Evolutionary conservation across 2,113 vertebrate genomes (phyloP).

Genomic region (Hypomesus transpacificus): DNA sequence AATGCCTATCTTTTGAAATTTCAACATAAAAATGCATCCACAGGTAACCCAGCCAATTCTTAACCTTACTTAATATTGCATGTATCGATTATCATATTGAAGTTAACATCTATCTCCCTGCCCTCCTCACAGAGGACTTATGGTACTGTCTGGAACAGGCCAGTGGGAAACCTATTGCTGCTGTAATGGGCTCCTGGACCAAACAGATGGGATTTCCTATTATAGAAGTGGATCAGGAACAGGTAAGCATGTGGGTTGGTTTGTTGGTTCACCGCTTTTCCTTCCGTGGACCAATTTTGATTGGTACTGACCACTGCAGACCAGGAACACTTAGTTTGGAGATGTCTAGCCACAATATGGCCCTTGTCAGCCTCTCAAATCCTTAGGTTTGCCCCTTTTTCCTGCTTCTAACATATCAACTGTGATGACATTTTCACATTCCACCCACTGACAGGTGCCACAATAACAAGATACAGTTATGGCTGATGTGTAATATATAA

Average conservation of each 20-base stretch:
- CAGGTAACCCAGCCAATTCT: conserved; percentile 75
- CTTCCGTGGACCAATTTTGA: no score
- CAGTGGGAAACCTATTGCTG: conserved; percentile 93
- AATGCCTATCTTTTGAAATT: conserved; percentile 93
- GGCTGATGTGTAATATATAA: no score
- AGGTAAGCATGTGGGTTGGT: conserved; percentile 71
- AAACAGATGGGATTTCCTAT: conserved; percentile 98
- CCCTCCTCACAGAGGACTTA: conserved; percentile 82
- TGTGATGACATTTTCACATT: no score
- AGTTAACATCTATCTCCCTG: not conserved
- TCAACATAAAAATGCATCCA: conserved; percentile 95
- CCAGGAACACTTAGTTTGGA: no score
- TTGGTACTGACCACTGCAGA: no score
- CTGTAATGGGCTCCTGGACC: conserved; percentile 97
- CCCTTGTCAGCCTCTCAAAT: no score
- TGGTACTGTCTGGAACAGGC: conserved; percentile 95
- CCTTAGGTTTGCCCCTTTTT: no score
- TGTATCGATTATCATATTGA: not conserved
- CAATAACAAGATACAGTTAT: no score
- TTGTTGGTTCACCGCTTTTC: no score
- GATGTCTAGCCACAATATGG: no score
- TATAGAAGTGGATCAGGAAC: conserved; percentile 88
- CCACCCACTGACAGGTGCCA: no score
- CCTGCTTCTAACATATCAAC: no score
- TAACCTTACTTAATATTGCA: not conserved